phyloP scores from a whole-genome alignment of 2,113 vertebrate species.

The Nerophis ophidion region DNA sequence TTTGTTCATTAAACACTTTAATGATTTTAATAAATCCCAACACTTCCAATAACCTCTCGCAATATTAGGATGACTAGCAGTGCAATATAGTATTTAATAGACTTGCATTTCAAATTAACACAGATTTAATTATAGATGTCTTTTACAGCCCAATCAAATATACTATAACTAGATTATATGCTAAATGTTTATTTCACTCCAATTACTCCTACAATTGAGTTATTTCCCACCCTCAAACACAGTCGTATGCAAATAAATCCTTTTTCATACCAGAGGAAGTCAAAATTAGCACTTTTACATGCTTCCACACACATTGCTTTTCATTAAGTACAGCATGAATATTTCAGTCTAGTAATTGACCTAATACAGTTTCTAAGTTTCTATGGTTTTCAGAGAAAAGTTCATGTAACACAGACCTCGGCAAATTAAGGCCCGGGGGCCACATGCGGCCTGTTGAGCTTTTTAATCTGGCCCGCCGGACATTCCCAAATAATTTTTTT shows the following conservation, averaged over 20 bases:
- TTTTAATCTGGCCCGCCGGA: no score
- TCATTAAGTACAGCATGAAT: not conserved
- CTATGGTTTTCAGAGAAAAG: no score
- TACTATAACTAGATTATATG: not conserved
- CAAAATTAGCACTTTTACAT: not conserved
- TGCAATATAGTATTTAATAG: constrained; percentile 7
- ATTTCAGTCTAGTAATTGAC: not conserved
- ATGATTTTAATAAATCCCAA: not conserved
- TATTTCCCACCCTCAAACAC: constrained; percentile 8
- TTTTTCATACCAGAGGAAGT: no score
- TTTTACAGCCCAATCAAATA: constrained; percentile 30
- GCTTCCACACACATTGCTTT: not conserved
- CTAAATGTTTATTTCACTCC: not conserved
- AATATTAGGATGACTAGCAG: not conserved
- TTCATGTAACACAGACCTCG: no score
- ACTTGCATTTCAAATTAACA: constrained; percentile 35
- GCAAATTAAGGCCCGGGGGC: no score
- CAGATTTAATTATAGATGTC: constrained; percentile 39
- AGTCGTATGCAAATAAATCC: no score
- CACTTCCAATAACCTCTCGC: not conserved
- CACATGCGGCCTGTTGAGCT: no score
- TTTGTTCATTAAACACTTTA: not conserved
- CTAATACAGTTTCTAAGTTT: not conserved
- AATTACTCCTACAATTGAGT: constrained; percentile 16
- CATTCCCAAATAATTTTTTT: no score